A percentile compares a stretch with the other conserved stretches of the same genome.
These are phyloP conservation scores for Macrotrachela quadricornifera DNA, from an alignment of 1,140 invertebrate species.

Conservation along the genomic window DNA sequence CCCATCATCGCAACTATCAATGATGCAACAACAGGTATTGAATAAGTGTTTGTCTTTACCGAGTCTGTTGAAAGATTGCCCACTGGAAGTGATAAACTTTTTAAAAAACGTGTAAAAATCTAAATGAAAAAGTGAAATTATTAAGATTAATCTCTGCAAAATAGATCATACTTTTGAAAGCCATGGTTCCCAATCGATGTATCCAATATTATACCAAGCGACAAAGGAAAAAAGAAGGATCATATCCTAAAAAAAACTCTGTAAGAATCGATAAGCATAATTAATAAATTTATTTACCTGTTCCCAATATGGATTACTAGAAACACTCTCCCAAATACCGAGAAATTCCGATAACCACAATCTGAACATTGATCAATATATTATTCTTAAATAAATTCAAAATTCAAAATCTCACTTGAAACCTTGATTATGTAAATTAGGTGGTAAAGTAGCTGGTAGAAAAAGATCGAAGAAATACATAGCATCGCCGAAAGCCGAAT, in stretches of 20 bases:
- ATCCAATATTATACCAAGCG: conserved; percentile 51
- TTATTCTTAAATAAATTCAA: no score
- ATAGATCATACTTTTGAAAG: conserved; percentile 44
- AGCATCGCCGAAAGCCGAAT: conserved; percentile 38
- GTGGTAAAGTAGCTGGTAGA: conserved; percentile 46
- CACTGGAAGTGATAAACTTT: no score
- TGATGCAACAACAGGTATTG: conserved; percentile 32
- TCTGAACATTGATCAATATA: conserved; percentile 11
- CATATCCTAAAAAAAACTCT: conserved; percentile 35
- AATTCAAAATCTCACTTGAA: no score
- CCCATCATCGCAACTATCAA: conserved; percentile 46
- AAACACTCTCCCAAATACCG: conserved; percentile 47
- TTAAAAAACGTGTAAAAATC: no score
- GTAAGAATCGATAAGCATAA: conserved; percentile 9
- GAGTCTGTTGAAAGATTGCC: no score
- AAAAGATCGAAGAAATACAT: conserved; percentile 48
- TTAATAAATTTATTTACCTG: conserved; percentile 33
- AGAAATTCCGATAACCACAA: conserved; percentile 67
- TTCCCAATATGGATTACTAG: conserved; percentile 47
- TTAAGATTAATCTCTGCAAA: no score
- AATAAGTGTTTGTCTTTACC: no score
- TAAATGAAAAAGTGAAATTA: no score
- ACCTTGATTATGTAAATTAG: conserved; percentile 27
- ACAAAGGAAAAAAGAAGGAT: conserved; percentile 49
- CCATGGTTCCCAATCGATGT: conserved; percentile 64